A percentile compares a stretch with the other conserved stretches of the same genome.
Conservation (phyloP, 2,113 vertebrate species). For the Lepisosteus oculatus region DNA sequence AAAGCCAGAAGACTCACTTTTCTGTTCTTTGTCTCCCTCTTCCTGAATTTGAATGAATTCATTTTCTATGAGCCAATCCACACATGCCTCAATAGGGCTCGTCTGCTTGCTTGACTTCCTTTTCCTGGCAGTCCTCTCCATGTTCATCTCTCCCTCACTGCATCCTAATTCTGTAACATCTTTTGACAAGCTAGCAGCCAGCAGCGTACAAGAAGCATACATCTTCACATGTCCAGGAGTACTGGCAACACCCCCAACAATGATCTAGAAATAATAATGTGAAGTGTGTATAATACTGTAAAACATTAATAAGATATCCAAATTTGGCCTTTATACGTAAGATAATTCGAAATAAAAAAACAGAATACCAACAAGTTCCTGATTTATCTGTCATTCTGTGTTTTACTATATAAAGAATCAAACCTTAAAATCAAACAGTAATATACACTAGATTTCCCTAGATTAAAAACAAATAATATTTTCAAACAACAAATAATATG, state of each 20-base stretch:
- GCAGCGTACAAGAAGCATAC: slow-evolving; percentile 87
- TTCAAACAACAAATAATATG: no score
- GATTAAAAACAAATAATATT: no score
- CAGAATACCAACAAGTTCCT: not conserved
- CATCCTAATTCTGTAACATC: slow-evolving; percentile 26
- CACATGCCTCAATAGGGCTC: slow-evolving; percentile 79
- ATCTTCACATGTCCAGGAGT: slow-evolving; percentile 79
- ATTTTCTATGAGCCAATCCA: slow-evolving; percentile 88
- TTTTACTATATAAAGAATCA: no score
- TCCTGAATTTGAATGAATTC: slow-evolving; percentile 85
- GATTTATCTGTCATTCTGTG: no score
- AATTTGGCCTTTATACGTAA: no score
- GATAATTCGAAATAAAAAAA: not conserved
- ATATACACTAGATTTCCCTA: no score
- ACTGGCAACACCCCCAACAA: slow-evolving; percentile 85
- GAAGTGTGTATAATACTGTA: not conserved
- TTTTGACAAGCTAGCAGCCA: slow-evolving; percentile 71
- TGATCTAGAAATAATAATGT: slow-evolving; percentile 69
- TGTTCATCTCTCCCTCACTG: slow-evolving; percentile 27
- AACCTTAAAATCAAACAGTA: no score
- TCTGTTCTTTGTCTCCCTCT: slow-evolving; percentile 48
- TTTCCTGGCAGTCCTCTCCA: not conserved
- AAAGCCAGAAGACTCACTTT: not conserved
- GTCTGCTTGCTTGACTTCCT: slow-evolving; percentile 39
- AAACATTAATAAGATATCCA: no score